A percentile compares a stretch with the other conserved stretches of the same genome.
Conservation (phyloP, 2,888 invertebrate species). For the Nephrotoma flavescens region DNA sequence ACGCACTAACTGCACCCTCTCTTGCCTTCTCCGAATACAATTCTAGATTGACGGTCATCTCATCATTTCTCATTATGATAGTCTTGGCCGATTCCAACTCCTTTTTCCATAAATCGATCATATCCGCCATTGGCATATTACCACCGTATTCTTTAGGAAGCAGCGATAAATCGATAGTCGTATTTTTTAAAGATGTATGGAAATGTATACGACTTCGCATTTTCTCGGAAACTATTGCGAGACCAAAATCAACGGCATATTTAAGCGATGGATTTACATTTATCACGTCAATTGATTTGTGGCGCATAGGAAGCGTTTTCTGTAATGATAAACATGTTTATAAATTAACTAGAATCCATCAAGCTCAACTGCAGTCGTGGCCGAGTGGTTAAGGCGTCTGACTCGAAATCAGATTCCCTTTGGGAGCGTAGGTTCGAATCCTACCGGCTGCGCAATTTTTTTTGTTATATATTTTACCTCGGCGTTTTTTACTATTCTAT, state of each 20-base stretch:
- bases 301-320: constrained; percentile 63
- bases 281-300: constrained; percentile 63
- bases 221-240: constrained; percentile 62
- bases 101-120: constrained; percentile 63
- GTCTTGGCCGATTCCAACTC: constrained; percentile 47
- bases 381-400: constrained; percentile 62
- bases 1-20: constrained; percentile 59
- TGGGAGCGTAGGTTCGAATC: constrained; percentile 52
- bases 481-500: constrained; percentile 65
- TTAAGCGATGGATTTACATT: constrained; percentile 60
- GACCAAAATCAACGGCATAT: constrained; percentile 61
- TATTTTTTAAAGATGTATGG: constrained; percentile 46
- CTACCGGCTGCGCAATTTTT: constrained; percentile 47
- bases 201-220: constrained; percentile 53
- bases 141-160: constrained; percentile 75
- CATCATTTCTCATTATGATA: constrained; percentile 47
- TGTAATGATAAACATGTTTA: constrained; percentile 19
- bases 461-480: constrained; percentile 41
- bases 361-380: constrained; percentile 43
- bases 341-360: background rate
- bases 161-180: constrained; percentile 43
- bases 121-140: constrained; percentile 64
- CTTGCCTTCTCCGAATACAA: constrained; percentile 55
- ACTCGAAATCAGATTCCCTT: constrained; percentile 41
- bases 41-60: constrained; percentile 51